Evolutionary conservation across 2,888 invertebrate genomes (phyloP).

Genomic region (Melitaea athalia): DNA sequence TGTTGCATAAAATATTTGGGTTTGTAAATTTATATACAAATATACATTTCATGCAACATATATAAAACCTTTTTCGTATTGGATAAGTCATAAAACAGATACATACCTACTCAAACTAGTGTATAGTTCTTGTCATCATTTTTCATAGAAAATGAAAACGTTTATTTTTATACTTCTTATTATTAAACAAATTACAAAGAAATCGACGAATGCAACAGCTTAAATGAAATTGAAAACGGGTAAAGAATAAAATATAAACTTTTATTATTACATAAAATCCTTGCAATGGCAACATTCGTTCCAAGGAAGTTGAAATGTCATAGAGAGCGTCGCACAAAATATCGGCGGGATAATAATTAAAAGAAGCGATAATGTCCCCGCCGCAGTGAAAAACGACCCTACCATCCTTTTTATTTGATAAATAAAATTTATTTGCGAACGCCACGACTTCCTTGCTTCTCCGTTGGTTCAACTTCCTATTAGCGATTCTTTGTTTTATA

Average conservation of each 20-base stretch:
- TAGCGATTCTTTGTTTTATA: conserved; percentile 28
- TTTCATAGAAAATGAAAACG: too few relatives aligned
- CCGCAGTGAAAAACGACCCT: conserved; percentile 78
- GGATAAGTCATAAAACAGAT: too few relatives aligned
- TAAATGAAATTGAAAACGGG: background rate
- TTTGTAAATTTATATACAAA: background rate
- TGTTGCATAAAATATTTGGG: conserved; percentile 29
- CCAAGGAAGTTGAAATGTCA: conserved; percentile 34
- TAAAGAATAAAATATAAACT: background rate
- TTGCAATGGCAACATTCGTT: conserved; percentile 6
- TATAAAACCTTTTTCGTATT: too few relatives aligned
- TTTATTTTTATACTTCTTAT: too few relatives aligned
- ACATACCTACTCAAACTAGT: too few relatives aligned
- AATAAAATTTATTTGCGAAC: conserved; percentile 79
- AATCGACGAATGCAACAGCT: background rate
- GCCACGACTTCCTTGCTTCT: conserved; percentile 58
- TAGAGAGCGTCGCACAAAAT: conserved; percentile 65
- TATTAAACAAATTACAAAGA: too few relatives aligned
- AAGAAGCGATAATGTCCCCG: conserved; percentile 81
- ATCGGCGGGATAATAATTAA: conserved; percentile 82
- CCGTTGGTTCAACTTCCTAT: conserved; percentile 64
- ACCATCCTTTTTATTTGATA: conserved; percentile 82
- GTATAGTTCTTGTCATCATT: too few relatives aligned
- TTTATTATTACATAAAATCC: background rate
- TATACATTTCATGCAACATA: too few relatives aligned